Evolutionary conservation across 23 tunicate species (phyloP).

Genomic region (Trididemnum nubilum): DNA sequence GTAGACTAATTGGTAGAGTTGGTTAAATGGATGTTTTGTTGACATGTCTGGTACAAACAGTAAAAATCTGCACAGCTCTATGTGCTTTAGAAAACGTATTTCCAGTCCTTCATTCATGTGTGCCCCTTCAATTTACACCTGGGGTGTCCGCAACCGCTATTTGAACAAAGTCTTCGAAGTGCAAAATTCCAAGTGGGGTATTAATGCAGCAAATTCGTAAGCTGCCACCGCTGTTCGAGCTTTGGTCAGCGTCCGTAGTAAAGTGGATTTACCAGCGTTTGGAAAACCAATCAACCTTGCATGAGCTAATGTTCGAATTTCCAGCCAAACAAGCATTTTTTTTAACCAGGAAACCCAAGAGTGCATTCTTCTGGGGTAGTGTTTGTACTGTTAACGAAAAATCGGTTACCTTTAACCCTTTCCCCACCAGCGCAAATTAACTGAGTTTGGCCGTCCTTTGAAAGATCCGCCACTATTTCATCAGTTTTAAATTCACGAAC

Average conservation of each 20-base stretch:
- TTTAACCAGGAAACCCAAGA: constrained; percentile 73
- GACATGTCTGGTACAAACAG: constrained; percentile 68
- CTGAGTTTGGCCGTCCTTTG: constrained; percentile 40
- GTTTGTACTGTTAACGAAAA: constrained; percentile 64
- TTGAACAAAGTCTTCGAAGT: constrained; percentile 77
- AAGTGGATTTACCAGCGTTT: constrained; percentile 90
- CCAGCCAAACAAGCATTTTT: constrained; percentile 33
- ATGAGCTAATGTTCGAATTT: constrained; percentile 74
- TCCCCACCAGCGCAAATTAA: constrained; percentile 78
- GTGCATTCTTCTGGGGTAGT: constrained; percentile 84
- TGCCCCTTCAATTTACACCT: constrained; percentile 85
- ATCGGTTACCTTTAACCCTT: constrained; percentile 83
- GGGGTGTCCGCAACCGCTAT: constrained; percentile 87
- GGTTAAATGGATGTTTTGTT: constrained; percentile 59
- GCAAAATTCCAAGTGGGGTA: constrained; percentile 78
- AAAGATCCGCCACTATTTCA: constrained; percentile 55
- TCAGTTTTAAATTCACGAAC: constrained; percentile 43
- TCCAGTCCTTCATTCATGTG: constrained; percentile 80
- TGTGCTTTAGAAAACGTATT: constrained; percentile 67
- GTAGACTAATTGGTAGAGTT: constrained; percentile 36
- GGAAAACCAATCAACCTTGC: constrained; percentile 93
- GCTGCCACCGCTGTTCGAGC: constrained; percentile 79
- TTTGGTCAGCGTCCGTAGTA: constrained; percentile 58
- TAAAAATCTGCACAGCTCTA: constrained; percentile 82
- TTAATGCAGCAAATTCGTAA: constrained; percentile 69